Conservation (phyloP, 2,888 invertebrate species). For the Amphipyra tragopoginis region DNA sequence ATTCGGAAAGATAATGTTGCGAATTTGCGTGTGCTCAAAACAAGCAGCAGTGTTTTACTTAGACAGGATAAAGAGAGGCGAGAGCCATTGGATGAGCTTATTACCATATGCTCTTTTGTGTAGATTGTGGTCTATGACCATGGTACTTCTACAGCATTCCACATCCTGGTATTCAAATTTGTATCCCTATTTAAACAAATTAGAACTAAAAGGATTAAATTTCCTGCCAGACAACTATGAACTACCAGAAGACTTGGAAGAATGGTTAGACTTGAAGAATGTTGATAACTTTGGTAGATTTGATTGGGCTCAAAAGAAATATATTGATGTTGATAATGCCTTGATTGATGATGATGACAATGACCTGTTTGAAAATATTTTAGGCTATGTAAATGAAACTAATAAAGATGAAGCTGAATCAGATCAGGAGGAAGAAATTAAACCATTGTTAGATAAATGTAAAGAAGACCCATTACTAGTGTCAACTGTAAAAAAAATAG, state of each 20-base stretch:
- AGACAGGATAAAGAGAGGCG: constrained; percentile 86
- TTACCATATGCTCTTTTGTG: constrained; percentile 89
- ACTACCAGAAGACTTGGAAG: constrained; percentile 83
- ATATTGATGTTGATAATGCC: constrained; percentile 60
- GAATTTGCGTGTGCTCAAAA: constrained; percentile 84
- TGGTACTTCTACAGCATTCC: constrained; percentile 82
- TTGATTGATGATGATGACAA: constrained; percentile 68
- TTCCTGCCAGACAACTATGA: constrained; percentile 84
- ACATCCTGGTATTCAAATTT: constrained; percentile 88
- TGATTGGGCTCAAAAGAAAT: constrained; percentile 76
- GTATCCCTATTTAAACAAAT: constrained; percentile 73
- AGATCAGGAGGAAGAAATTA: constrained; percentile 26
- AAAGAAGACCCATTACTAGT: constrained; percentile 30
- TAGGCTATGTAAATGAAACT: constrained; percentile 76
- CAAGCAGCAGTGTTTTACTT: constrained; percentile 86
- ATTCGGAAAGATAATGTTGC: constrained; percentile 88
- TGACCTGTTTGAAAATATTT: constrained; percentile 73
- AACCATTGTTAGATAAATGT: constrained; percentile 26
- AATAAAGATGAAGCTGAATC: constrained; percentile 62
- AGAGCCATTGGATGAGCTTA: constrained; percentile 89
- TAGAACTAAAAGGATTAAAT: constrained; percentile 81
- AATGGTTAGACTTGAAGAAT: constrained; percentile 86
- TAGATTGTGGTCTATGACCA: constrained; percentile 88
- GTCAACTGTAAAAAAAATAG: constrained; percentile 51
- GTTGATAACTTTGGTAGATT: constrained; percentile 80